These are phyloP conservation scores for Cebidichthys violaceus DNA, from an alignment of 2,113 vertebrate species.

Conservation along the genomic window DNA sequence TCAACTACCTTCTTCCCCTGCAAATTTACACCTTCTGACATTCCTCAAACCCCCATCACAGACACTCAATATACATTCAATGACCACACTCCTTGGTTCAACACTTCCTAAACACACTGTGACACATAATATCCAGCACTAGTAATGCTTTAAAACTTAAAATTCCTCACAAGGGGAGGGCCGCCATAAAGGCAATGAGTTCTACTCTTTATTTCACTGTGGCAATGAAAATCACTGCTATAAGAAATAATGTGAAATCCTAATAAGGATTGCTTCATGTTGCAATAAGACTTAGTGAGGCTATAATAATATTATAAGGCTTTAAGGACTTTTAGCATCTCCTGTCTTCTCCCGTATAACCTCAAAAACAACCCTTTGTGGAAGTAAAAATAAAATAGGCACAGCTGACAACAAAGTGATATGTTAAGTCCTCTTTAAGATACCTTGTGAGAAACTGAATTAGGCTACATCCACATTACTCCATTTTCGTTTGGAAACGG, in stretches of 20 bases:
- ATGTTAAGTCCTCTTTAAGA: not conserved
- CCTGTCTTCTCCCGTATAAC: not conserved
- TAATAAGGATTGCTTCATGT: conserved; percentile 40
- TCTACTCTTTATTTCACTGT: conserved; percentile 32
- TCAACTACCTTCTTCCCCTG: no score
- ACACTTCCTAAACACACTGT: no score
- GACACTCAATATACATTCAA: no score
- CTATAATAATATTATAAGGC: not conserved
- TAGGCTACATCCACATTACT: no score
- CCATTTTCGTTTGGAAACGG: no score
- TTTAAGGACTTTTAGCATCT: not conserved
- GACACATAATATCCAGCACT: no score
- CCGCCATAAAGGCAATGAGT: conserved; percentile 36
- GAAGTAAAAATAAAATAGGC: not conserved
- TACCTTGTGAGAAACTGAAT: not conserved
- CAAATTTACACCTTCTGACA: no score
- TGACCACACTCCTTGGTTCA: no score
- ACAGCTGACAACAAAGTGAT: not conserved
- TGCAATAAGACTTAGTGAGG: conserved; percentile 21
- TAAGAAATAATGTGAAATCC: conserved; percentile 45
- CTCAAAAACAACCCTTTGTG: conserved; percentile 5
- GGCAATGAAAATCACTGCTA: conserved; percentile 25
- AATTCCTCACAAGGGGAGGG: no score
- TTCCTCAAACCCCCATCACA: no score
- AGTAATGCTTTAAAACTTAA: no score